Conservation (phyloP, 2,797 vertebrate species). For the Brachyalestes nurse region DNA sequence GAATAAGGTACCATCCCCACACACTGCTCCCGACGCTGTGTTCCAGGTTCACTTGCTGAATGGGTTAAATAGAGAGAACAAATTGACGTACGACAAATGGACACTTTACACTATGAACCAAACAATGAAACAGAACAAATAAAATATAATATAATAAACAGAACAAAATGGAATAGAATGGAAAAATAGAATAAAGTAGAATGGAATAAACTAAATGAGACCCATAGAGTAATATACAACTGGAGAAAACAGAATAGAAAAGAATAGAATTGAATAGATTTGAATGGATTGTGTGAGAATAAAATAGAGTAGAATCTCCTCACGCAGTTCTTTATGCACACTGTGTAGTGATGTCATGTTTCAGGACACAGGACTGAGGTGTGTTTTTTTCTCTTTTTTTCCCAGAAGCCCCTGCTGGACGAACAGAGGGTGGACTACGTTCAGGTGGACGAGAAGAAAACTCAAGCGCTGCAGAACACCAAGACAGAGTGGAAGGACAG, state of each 20-base stretch:
- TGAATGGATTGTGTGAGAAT: background rate
- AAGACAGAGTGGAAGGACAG: constrained; percentile 96
- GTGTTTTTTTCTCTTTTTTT: background rate
- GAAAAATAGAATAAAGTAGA: background rate
- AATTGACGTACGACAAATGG: no score
- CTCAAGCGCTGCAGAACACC: constrained; percentile 93
- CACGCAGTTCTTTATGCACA: background rate
- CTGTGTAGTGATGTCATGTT: background rate
- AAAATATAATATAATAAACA: background rate
- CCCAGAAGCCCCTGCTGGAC: constrained; percentile 86
- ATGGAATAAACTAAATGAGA: background rate
- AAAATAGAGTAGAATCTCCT: background rate
- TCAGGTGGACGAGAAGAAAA: constrained; percentile 96
- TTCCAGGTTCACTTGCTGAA: no score
- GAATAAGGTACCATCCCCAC: no score
- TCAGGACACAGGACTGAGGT: background rate
- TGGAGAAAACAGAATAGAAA: background rate
- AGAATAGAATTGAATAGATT: background rate
- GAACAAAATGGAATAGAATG: background rate
- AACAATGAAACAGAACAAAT: no score
- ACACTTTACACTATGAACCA: no score
- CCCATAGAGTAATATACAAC: background rate
- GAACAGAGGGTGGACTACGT: constrained; percentile 95
- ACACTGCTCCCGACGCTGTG: no score
- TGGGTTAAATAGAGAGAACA: no score